Percentiles rank a stretch among this genome's conserved stretches.
These are phyloP conservation scores for Andrena fulva DNA, from an alignment of 2,888 invertebrate genomes.

Conservation along the genomic window DNA sequence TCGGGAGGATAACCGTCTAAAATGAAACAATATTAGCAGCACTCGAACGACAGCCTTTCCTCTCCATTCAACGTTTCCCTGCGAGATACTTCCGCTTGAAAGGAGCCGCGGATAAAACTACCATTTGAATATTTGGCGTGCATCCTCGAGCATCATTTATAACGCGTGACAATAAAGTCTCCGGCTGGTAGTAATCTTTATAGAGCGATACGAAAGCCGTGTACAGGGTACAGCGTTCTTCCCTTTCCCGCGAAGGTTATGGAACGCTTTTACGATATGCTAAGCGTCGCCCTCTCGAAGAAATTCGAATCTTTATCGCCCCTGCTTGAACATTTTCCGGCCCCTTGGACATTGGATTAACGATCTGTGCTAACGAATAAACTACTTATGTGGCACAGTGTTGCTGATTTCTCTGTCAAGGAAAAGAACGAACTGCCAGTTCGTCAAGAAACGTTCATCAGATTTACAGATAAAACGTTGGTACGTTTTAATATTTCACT, in stretches of 20 bases:
- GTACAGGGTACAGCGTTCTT: conserved; percentile 43
- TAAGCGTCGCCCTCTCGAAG: conserved; percentile 73
- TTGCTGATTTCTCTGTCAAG: neutral
- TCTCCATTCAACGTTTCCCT: conserved; percentile 47
- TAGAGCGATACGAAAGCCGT: conserved; percentile 78
- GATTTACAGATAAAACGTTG: no score
- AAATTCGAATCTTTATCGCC: conserved; percentile 73
- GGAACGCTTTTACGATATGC: conserved; percentile 79
- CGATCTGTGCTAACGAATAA: conserved; percentile 70
- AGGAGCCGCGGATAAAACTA: conserved; percentile 82
- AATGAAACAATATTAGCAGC: conserved; percentile 73
- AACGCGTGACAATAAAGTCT: conserved; percentile 84
- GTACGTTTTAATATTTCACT: no score
- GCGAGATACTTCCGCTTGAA: conserved; percentile 79
- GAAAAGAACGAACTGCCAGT: conserved; percentile 20
- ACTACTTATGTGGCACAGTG: conserved; percentile 56
- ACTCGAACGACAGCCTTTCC: conserved; percentile 29
- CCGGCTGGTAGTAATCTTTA: conserved; percentile 82
- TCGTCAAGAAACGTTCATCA: no score
- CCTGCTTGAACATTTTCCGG: conserved; percentile 71
- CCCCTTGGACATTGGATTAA: conserved; percentile 74
- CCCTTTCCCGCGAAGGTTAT: conserved; percentile 39
- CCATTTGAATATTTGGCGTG: conserved; percentile 82
- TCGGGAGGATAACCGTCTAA: conserved; percentile 70
- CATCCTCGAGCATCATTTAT: conserved; percentile 82